Evolutionary conservation across 2,113 vertebrate genomes (phyloP).

Genomic region (Ptychochromis oligacanthus): DNA sequence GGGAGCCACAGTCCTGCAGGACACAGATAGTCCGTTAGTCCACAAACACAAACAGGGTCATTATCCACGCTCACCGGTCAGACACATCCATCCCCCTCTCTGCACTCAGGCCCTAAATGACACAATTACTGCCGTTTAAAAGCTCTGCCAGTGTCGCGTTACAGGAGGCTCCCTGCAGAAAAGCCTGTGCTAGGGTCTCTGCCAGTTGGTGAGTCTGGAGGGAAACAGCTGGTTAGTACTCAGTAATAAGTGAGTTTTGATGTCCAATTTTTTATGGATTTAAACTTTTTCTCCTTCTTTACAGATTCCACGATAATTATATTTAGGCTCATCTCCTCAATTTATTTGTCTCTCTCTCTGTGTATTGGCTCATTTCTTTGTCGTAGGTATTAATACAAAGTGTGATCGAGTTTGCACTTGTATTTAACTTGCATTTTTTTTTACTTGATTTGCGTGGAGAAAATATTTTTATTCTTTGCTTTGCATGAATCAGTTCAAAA

Average conservation of each 20-base stretch:
- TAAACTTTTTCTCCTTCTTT: neutral
- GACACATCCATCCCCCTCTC: neutral
- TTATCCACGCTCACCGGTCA: slow-evolving; percentile 19
- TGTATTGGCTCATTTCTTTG: neutral
- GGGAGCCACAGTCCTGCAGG: slow-evolving; percentile 90
- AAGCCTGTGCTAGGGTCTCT: neutral
- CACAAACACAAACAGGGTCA: slow-evolving; percentile 31
- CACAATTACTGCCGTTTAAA: slow-evolving; percentile 18
- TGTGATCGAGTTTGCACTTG: too few relatives aligned
- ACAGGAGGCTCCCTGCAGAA: neutral
- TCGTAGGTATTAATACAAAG: neutral
- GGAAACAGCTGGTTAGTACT: neutral
- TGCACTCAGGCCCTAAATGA: neutral
- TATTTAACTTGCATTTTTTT: too few relatives aligned
- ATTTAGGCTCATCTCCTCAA: neutral
- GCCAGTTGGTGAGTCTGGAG: slow-evolving; percentile 7
- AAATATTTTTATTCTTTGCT: neutral
- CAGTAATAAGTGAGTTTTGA: neutral
- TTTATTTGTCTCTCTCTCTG: neutral
- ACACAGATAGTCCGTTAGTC: slow-evolving; percentile 63
- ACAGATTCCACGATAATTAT: neutral
- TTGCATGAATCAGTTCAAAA: neutral
- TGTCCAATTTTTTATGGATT: neutral
- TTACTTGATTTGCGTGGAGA: neutral
- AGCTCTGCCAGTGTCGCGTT: neutral